Base-by-base conservation (phyloP, 2,888 invertebrate species). In the Ametastegia equiseti region DNA sequence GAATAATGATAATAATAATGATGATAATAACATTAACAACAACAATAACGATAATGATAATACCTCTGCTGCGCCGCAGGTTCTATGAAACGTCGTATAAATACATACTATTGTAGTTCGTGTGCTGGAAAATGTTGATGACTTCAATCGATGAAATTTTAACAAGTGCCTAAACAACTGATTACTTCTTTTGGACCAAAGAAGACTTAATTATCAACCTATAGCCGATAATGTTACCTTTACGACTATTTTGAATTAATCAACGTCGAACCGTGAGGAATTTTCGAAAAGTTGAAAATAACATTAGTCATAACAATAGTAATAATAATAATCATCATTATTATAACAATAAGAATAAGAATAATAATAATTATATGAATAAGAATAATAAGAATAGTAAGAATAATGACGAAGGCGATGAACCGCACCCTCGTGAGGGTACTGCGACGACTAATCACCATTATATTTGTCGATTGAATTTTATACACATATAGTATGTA, bases 161-260 rank as follows among this genome's bases (percentile, higher is more conserved):
- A 90, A 90, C 91, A 91, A 91, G 91, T 91, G 91, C 91, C 91
- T 91, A 91, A 89, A 89, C 91, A 91, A 89, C 89, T 89, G 87
- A 88, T 89, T 90, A 90, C 87, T 90, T 91, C 89, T 90, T 91
- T 90, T 88, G 91, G 91, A 91, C 91, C 91, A 91, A 90, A 89
- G 88, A 89, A 90, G 88, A 90, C 88, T 90, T 90, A 89, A 54
- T 75, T 91, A 89, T 89, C 88, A 88, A 89, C 88, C 84, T 83
- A 83, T 89, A 89, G 88, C 86, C 86, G 86, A 88, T 75, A 88
- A 84, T 88, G 88, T 86, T 84, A 87, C 86, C 86, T 87, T 85
- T 86, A 83, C 54, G 54, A 54, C 23, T 75, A 75, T 75, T 39
- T 67, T 54, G n/a, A 30, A 75, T 75, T 19, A 54, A 75, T 75